Evolutionary conservation across 2,888 invertebrate genomes (phyloP), one percentile per base, ranked within the genome.

Genomic region (Lissocephala sabroskyi): DNA sequence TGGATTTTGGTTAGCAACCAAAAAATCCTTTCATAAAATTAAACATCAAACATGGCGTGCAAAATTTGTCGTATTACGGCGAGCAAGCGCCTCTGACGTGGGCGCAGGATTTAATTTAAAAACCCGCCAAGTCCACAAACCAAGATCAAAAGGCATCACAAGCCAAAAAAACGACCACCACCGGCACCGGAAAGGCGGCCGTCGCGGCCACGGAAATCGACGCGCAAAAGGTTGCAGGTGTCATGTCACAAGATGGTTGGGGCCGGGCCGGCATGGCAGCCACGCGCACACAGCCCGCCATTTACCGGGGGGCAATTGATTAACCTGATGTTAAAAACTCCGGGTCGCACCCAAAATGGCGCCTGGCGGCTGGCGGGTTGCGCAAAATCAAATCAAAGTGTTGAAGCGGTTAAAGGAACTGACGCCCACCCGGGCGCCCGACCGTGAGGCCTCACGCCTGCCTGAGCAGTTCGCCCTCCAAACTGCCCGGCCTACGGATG

Each of bases 41-140:
- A 68, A 78, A 78, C 77, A 76, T 79, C 77, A 73, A 76, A 78
- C 74, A 67, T 75, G 52, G 70, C 73, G 63, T 51, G 61, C 62
- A 57, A 68, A 74, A 78, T 73, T 73, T 73, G 73, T 73, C 73
- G 79, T 73, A 76, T 75, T 65, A 65, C 57, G 58, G 16, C n/a
- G n/a, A n/a, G n/a, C n/a, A n/a, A n/a, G n/a, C n/a, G n/a, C n/a
- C n/a, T 1, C 79, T 76, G 78, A 73, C 79, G 16, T 17, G 14
- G 17, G 26, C 17, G 13, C 62, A 52, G 73, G 71, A 81, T 77
- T 79, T 79, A 80, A 81, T 77, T 79, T 79, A 80, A 81, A 79
- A 79, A 79, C 75, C 63, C 81, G 79, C 80, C 81, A 79, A 67
- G 66, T 70, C 70, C 80, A 74, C 70, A 47, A 45, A 53, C 60